Conservation (phyloP, 2,888 invertebrate genomes). For the Andrena marginata region DNA sequence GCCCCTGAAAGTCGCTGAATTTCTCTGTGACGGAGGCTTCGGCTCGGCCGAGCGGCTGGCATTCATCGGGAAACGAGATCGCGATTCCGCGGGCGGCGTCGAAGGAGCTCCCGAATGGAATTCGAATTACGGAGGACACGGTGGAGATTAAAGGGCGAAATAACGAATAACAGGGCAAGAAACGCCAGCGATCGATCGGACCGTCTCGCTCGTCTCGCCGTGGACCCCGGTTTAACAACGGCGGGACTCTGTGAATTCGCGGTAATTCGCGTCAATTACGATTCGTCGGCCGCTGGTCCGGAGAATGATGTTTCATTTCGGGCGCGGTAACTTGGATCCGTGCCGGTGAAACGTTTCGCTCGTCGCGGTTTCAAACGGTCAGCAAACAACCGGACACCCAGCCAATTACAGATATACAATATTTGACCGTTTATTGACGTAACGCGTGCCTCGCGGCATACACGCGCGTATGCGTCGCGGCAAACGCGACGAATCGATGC, state of each 20-base stretch:
- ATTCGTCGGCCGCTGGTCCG: neutral
- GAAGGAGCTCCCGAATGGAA: neutral
- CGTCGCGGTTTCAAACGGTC: conserved; percentile 20
- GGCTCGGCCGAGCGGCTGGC: neutral
- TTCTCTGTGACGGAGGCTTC: neutral
- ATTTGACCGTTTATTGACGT: conserved; percentile 41
- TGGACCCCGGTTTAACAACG: neutral
- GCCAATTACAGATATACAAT: conserved; percentile 35
- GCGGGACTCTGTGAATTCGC: neutral
- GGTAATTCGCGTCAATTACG: conserved; percentile 4
- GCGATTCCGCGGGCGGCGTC: conserved; percentile 1
- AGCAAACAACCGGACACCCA: conserved; percentile 21
- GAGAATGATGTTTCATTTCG: neutral
- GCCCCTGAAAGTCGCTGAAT: neutral
- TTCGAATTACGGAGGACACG: neutral
- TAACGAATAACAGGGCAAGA: conserved; percentile 5
- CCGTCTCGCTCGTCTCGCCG: neutral
- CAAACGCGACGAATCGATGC: conserved; percentile 13
- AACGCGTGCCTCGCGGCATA: conserved; percentile 28
- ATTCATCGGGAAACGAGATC: neutral
- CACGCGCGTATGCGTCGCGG: neutral
- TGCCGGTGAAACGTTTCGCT: neutral
- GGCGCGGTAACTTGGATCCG: neutral
- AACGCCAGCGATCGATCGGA: neutral
- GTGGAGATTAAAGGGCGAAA: neutral